phyloP scores from a whole-genome alignment of 2,113 vertebrate genomes.

The Gnathonemus longibarbis region DNA sequence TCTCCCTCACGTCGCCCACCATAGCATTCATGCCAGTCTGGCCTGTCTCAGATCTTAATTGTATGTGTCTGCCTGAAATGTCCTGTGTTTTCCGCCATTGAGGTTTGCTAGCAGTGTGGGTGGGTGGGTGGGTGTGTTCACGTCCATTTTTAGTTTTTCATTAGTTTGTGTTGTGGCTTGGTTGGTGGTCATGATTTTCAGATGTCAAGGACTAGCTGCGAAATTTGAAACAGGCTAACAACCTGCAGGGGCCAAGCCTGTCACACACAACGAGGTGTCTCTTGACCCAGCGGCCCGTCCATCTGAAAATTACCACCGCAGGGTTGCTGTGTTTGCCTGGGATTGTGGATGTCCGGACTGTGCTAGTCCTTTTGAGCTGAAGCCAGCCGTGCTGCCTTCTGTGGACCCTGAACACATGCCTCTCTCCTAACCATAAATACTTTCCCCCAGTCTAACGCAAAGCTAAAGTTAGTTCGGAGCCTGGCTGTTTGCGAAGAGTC shows the following conservation, averaged over 20 bases:
- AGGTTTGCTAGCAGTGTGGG: constrained; percentile 9
- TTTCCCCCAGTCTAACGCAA: constrained; percentile 90
- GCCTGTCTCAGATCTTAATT: background rate
- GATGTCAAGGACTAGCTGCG: background rate
- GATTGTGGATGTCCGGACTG: constrained; percentile 26
- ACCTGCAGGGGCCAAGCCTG: background rate
- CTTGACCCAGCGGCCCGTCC: background rate
- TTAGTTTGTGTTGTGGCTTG: constrained; percentile 53
- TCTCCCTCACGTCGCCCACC: background rate
- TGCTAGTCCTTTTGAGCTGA: constrained; percentile 25
- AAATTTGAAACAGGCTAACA: background rate
- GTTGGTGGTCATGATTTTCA: constrained; percentile 51
- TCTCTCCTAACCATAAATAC: constrained; percentile 75
- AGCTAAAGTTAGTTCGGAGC: constrained; percentile 99
- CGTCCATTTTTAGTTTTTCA: constrained; percentile 2
- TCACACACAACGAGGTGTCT: background rate
- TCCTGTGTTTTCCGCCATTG: background rate
- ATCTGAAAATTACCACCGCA: constrained; percentile 31
- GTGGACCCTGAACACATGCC: constrained; percentile 24
- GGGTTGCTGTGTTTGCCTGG: constrained; percentile 9
- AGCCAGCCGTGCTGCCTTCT: constrained; percentile 31
- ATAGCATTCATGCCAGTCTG: background rate
- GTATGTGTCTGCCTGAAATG: background rate
- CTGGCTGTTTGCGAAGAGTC: constrained; percentile 98
- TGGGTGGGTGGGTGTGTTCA: background rate